Conservation (phyloP, 2,888 invertebrate genomes). For the Phlogophora meticulosa region DNA sequence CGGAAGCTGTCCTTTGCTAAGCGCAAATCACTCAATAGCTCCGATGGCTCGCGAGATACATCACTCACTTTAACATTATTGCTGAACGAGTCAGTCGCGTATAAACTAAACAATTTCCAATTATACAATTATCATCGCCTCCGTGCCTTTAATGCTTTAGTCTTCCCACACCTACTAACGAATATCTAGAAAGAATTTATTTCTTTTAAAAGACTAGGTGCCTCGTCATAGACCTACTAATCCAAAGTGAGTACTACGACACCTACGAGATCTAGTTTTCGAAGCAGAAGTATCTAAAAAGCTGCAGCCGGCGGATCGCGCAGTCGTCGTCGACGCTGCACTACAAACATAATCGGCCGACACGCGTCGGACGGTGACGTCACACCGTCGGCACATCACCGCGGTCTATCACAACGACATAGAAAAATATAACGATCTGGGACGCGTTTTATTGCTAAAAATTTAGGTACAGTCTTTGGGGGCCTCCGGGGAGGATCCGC, state of each 20-base stretch:
- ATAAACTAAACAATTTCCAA: constrained; percentile 65
- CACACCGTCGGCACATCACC: constrained; percentile 59
- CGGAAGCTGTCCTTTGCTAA: constrained; percentile 65
- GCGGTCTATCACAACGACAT: constrained; percentile 79
- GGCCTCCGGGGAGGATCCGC: constrained; percentile 83
- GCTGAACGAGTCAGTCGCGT: constrained; percentile 65
- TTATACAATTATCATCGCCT: constrained; percentile 66
- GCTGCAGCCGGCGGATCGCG: constrained; percentile 85
- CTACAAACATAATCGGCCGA: constrained; percentile 56
- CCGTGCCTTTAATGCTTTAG: constrained; percentile 68
- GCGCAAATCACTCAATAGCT: constrained; percentile 72
- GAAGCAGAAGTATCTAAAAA: constrained; percentile 78
- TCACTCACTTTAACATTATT: constrained; percentile 59
- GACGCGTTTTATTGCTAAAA: constrained; percentile 81
- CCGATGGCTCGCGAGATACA: constrained; percentile 44
- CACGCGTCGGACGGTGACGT: constrained; percentile 58
- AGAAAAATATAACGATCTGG: constrained; percentile 85
- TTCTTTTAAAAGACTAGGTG: constrained; percentile 75
- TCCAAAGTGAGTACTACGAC: constrained; percentile 78
- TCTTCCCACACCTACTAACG: constrained; percentile 72
- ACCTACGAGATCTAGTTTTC: constrained; percentile 78
- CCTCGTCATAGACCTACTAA: constrained; percentile 76
- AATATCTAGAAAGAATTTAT: constrained; percentile 77
- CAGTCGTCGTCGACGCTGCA: constrained; percentile 73
- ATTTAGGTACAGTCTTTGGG: constrained; percentile 87